A percentile compares a stretch with the other conserved stretches of the same genome.
These are phyloP conservation scores for Manis pentadactyla DNA, from an alignment of 2,797 vertebrate species.

Conservation along the genomic window DNA sequence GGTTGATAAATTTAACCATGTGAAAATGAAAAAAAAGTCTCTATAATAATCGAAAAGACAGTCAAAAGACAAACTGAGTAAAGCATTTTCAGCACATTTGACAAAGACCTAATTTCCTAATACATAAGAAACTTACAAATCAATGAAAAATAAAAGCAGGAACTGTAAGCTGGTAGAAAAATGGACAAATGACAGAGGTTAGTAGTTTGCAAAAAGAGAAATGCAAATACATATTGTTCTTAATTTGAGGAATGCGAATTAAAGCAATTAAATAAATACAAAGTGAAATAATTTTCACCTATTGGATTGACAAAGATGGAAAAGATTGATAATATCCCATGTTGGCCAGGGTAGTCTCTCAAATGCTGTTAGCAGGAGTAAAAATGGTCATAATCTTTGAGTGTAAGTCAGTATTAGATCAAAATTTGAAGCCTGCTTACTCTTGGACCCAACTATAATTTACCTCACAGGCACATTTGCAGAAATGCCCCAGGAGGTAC, in stretches of 20 bases:
- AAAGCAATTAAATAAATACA: constrained; percentile 2
- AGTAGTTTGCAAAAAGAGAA: not conserved
- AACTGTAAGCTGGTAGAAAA: not conserved
- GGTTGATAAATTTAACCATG: not conserved
- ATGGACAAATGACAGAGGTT: not conserved
- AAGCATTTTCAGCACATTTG: constrained; percentile 39
- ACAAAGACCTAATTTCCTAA: constrained; percentile 27
- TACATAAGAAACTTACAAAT: not conserved
- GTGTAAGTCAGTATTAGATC: not conserved
- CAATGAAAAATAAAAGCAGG: not conserved
- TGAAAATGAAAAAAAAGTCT: not conserved
- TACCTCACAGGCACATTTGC: not conserved
- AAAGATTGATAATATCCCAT: not conserved
- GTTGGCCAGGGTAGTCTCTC: not conserved
- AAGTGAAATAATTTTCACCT: not conserved
- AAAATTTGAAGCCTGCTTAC: not conserved
- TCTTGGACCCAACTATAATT: not conserved
- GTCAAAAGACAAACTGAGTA: not conserved
- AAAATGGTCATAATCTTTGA: not conserved
- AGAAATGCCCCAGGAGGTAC: not conserved
- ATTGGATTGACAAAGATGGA: not conserved
- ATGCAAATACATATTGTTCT: not conserved
- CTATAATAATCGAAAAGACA: not conserved
- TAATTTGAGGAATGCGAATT: constrained; percentile 16
- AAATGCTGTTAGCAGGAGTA: not conserved